Evolutionary conservation across 2,113 vertebrate species (phyloP), one percentile per base, ranked within the genome.

Genomic region (Pluvialis apricaria): DNA sequence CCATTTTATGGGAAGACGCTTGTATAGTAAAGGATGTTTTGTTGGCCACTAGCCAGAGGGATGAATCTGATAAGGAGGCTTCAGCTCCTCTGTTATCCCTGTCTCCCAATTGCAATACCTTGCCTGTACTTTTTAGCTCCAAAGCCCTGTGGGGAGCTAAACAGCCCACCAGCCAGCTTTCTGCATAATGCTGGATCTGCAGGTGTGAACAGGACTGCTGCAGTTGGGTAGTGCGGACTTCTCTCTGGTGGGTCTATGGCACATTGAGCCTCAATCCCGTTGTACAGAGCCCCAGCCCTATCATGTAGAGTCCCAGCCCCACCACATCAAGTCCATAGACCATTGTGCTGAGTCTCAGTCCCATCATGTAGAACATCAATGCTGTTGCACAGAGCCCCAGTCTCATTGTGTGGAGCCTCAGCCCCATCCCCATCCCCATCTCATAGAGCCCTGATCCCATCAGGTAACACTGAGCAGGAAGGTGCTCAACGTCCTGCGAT

Each of bases 361-460:
- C 26, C 38, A 19, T 25, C 15, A 45, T 45, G 45, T 45, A 45
- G 45, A 45, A 45, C 18, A 19, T 17, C 20, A 57, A 2, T 19
- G 15, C 8, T 2, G 2, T 6, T 22, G 20, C 52, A 42, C 28
- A 73, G 36, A 82, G 28, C 8, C 34, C 34, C 20, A 31, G 1
- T 13, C 25, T 54, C 58, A 44, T 13, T 1, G 3, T 19, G 26
- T 8, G 45, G 36, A 62, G 16, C 34, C 13, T 18, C 24, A 51
- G 21, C 24, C 49, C 24, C 49, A 51, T 18, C 31, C 21, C 20
- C 57, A 60, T 60, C 5, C 12, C 10, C 15, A 15, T 18, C 4
- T 1, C 44, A 45, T 0, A 28, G 22, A 64, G 9, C 28, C 15
- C 29, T 0, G 0, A 26, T 22, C n/a, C 32, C 61, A 52, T 12